Evolutionary conservation across 2,113 vertebrate species (phyloP).

Genomic region (Genyomyrus donnyi): DNA sequence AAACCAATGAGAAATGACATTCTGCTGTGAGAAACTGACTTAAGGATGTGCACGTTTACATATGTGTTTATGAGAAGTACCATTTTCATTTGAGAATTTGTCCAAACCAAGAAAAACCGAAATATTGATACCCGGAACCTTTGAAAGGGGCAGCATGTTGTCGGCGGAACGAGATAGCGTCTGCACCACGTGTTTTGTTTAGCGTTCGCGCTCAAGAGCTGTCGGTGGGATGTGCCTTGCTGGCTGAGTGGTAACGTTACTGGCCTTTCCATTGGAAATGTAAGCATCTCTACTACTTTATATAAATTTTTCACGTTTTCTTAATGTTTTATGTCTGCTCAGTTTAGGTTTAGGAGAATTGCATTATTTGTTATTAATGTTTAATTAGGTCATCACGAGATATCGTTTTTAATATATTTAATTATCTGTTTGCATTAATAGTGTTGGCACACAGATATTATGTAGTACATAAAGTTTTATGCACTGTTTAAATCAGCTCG

Average conservation of each 20-base stretch:
- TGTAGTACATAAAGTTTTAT: background rate
- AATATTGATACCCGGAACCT: background rate
- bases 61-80: background rate
- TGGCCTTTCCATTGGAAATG: background rate
- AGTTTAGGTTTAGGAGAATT: background rate
- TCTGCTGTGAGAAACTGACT: background rate
- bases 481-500: background rate
- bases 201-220: background rate
- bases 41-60: too few relatives aligned
- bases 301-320: background rate
- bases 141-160: background rate
- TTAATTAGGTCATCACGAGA: background rate
- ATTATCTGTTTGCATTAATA: background rate
- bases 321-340: background rate
- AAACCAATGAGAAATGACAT: background rate
- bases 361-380: background rate
- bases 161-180: background rate
- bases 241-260: background rate
- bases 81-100: background rate
- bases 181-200: conserved; percentile 5
- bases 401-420: background rate
- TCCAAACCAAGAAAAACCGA: background rate
- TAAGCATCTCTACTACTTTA: background rate
- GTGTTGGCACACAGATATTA: background rate
- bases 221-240: background rate